Conservation (phyloP, 2,797 vertebrate species). For the Anguilla anguilla region DNA sequence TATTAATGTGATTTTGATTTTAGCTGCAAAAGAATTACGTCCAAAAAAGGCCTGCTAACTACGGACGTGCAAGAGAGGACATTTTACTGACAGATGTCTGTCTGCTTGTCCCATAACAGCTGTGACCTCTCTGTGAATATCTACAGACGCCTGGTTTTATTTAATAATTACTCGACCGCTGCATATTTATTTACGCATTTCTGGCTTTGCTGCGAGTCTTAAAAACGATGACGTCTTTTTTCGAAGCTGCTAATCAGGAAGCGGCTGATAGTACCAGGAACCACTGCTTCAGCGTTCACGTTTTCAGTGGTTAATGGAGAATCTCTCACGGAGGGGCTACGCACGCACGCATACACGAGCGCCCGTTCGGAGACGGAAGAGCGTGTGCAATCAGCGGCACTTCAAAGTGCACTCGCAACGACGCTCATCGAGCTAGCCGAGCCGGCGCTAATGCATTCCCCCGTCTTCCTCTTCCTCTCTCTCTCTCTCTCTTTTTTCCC, state of each 20-base stretch:
- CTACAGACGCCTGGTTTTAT: neutral
- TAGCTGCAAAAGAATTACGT: neutral
- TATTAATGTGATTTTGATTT: neutral
- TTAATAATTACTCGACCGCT: neutral
- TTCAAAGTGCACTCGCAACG: slow-evolving; percentile 11
- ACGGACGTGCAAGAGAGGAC: neutral
- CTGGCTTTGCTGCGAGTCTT: neutral
- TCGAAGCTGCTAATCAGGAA: neutral
- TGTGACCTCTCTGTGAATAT: neutral
- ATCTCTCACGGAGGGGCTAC: slow-evolving; percentile 17
- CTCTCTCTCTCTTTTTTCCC: neutral
- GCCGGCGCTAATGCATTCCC: too few relatives aligned
- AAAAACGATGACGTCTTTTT: slow-evolving; percentile 9
- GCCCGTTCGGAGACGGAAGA: slow-evolving; percentile 10
- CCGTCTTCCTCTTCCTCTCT: neutral
- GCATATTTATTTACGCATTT: slow-evolving; percentile 21
- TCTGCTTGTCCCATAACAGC: slow-evolving; percentile 15
- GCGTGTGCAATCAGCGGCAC: slow-evolving; percentile 13
- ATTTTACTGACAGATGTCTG: slow-evolving; percentile 12
- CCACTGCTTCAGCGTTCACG: neutral
- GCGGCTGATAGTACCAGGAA: neutral
- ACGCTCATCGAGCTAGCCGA: too few relatives aligned
- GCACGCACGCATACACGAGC: too few relatives aligned
- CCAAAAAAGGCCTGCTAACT: neutral
- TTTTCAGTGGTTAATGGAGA: neutral